phyloP scores from a whole-genome alignment of 2,888 invertebrate species.

The Helleia helle region DNA sequence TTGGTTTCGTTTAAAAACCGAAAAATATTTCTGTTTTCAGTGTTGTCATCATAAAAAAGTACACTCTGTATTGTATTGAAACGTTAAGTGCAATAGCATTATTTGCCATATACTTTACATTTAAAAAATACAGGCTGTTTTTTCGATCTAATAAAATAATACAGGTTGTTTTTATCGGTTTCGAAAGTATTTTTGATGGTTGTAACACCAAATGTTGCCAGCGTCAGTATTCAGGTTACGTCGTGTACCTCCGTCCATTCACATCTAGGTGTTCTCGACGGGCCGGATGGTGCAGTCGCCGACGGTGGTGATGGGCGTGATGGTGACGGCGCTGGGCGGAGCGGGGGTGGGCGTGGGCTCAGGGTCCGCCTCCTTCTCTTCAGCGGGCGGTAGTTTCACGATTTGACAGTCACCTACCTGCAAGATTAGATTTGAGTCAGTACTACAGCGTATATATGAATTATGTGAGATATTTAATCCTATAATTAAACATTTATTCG shows the following conservation, averaged over 20 bases:
- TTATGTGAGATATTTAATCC: neutral
- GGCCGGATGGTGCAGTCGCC: conserved; percentile 68
- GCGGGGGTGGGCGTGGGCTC: conserved; percentile 31
- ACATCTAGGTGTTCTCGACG: conserved; percentile 54
- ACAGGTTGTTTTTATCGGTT: too few species aligned
- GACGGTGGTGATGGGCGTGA: conserved; percentile 61
- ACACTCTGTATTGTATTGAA: too few species aligned
- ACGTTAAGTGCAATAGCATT: too few species aligned
- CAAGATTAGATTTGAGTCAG: neutral
- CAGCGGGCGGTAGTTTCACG: conserved; percentile 54
- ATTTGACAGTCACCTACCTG: conserved; percentile 63
- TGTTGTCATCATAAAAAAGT: too few species aligned
- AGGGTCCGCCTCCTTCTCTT: conserved; percentile 40
- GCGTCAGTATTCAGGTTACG: neutral
- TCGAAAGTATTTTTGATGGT: too few species aligned
- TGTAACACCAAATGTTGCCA: neutral
- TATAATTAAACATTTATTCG: too few species aligned
- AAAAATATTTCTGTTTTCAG: too few species aligned
- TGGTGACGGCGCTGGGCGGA: conserved; percentile 54
- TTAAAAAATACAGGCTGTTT: too few species aligned
- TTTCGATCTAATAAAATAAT: too few species aligned
- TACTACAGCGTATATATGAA: neutral
- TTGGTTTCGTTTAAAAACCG: too few species aligned
- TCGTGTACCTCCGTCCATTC: too few species aligned
- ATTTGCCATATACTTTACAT: too few species aligned